These are phyloP conservation scores for Taurulus bubalis DNA, from an alignment of 2,113 vertebrate species.

Conservation along the genomic window DNA sequence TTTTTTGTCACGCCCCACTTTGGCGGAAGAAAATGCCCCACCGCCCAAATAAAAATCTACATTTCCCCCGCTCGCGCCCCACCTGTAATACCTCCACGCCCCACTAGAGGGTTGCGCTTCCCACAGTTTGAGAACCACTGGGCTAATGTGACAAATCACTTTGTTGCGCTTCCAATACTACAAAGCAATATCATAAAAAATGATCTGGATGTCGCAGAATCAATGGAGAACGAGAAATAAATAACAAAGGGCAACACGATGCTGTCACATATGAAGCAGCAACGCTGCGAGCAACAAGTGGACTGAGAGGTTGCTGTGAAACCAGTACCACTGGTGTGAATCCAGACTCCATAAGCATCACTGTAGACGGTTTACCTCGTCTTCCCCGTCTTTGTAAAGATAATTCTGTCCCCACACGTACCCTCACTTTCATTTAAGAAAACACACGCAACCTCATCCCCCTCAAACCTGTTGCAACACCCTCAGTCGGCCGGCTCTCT, in stretches of 20 bases:
- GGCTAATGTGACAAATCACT: constrained; percentile 13
- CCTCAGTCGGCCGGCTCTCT: constrained; percentile 1
- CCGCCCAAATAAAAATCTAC: too few species aligned
- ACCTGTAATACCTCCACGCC: too few species aligned
- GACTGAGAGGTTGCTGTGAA: background rate
- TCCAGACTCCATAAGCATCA: background rate
- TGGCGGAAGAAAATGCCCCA: too few species aligned
- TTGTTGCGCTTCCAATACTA: background rate
- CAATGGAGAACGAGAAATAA: background rate
- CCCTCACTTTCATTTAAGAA: background rate
- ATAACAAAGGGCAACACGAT: background rate
- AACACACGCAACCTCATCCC: background rate
- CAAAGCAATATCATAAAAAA: background rate
- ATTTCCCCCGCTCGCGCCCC: too few species aligned
- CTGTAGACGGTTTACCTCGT: background rate
- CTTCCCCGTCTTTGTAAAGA: background rate
- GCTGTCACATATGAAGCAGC: background rate
- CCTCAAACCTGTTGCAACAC: constrained; percentile 13
- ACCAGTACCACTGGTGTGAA: background rate
- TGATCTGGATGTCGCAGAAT: background rate
- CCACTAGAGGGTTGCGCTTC: too few species aligned
- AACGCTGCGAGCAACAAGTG: background rate
- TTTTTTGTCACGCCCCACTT: too few species aligned
- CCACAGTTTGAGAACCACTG: too few species aligned
- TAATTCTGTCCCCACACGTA: background rate